Percentiles rank a stretch among this genome's conserved stretches.
phyloP scores from a whole-genome alignment of 2,113 vertebrate species.

The Rafetus swinhoei region DNA sequence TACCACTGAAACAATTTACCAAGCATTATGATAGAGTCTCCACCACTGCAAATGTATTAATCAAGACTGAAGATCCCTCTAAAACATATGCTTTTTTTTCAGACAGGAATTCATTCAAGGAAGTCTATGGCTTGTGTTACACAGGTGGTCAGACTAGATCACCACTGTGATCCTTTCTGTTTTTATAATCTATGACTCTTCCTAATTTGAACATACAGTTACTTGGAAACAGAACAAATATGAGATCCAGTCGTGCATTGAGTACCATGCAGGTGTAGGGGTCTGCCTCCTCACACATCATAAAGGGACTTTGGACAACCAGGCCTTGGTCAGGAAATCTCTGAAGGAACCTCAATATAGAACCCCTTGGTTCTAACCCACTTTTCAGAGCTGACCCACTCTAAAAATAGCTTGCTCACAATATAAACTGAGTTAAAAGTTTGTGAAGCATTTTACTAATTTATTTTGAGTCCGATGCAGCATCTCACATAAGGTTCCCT shows the following conservation, averaged over 20 bases:
- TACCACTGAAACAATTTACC: background rate
- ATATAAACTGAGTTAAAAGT: background rate
- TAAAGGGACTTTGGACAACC: background rate
- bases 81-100: background rate
- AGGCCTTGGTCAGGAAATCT: background rate
- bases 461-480: conserved; percentile 30
- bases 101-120: background rate
- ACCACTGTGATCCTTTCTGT: background rate
- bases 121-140: background rate
- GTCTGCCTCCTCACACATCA: background rate
- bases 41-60: background rate
- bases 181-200: background rate
- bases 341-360: background rate
- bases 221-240: background rate
- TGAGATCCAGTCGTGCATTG: background rate
- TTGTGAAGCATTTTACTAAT: conserved; percentile 5
- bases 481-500: background rate
- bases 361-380: background rate
- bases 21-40: background rate
- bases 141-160: background rate
- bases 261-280: background rate
- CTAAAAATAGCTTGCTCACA: background rate
- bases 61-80: background rate
- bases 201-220: background rate
- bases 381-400: background rate